Percentiles rank a stretch among this genome's conserved stretches.
Evolutionary conservation across 2,888 invertebrate species (phyloP).

Genomic region (Polydesmus complanatus): DNA sequence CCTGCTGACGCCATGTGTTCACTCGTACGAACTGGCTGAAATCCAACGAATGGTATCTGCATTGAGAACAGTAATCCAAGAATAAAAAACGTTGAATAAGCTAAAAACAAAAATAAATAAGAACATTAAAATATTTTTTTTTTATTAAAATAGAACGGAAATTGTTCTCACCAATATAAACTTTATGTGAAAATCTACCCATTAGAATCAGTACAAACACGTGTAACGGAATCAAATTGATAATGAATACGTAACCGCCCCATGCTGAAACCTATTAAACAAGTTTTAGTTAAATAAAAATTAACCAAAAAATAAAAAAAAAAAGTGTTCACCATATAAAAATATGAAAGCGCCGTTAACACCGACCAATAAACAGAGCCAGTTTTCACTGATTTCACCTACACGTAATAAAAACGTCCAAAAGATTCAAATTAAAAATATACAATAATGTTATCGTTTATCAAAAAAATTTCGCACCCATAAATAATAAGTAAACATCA

Average conservation of each 20-base stretch:
- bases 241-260: constrained; percentile 99
- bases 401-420: constrained; percentile 22
- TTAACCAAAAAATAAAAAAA: background rate
- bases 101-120: constrained; percentile 35
- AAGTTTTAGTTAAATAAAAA: constrained; percentile 6
- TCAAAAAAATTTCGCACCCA: constrained; percentile 52
- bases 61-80: constrained; percentile 88
- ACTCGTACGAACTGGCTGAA: constrained; percentile 95
- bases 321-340: constrained; percentile 75
- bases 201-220: constrained; percentile 86
- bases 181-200: constrained; percentile 82
- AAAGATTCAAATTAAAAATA: constrained; percentile 3
- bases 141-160: too few species aligned
- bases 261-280: constrained; percentile 77
- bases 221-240: constrained; percentile 95
- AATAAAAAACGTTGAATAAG: constrained; percentile 94
- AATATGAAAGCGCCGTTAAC: constrained; percentile 87
- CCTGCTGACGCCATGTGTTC: constrained; percentile 99
- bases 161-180: constrained; percentile 48
- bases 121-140: too few species aligned
- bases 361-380: constrained; percentile 95
- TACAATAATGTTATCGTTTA: constrained; percentile 4
- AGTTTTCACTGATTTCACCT: constrained; percentile 82
- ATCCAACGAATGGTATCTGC: constrained; percentile 71
- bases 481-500: constrained; percentile 94